Evolutionary conservation across 2,888 invertebrate genomes (phyloP).

Genomic region (Syrphus vitripennis): DNA sequence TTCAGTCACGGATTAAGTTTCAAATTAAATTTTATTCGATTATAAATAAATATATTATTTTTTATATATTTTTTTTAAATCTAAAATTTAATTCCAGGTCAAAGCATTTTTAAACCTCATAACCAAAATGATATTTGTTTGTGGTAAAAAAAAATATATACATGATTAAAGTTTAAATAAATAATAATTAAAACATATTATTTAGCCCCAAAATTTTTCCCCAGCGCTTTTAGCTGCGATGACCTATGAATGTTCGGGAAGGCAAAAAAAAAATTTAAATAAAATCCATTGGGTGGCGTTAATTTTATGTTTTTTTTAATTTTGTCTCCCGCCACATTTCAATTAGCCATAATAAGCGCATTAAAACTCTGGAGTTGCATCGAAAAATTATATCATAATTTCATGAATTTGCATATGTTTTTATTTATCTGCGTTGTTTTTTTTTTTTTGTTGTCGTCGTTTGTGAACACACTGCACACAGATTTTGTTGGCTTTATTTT

Average conservation of each 20-base stretch:
- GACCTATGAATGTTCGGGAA: background rate
- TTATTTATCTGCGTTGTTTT: constrained; percentile 6
- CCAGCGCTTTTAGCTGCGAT: background rate
- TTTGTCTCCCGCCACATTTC: constrained; percentile 40
- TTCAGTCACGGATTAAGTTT: background rate
- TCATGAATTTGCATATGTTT: constrained; percentile 36
- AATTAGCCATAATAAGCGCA: constrained; percentile 41
- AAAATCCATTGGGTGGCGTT: constrained; percentile 4
- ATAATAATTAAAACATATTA: constrained; percentile 5
- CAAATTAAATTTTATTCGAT: background rate
- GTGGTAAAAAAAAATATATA: background rate
- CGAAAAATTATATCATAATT: constrained; percentile 35
- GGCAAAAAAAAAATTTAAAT: background rate
- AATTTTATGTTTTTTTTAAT: background rate
- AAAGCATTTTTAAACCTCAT: background rate
- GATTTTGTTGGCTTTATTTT: constrained; percentile 3
- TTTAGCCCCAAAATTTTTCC: background rate
- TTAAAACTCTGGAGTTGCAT: constrained; percentile 6
- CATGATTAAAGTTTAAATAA: background rate
- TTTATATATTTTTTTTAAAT: background rate
- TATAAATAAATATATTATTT: background rate
- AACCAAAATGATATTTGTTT: background rate
- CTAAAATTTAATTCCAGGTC: constrained; percentile 11
- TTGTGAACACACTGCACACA: too few species aligned
- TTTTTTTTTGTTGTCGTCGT: background rate